Evolutionary conservation across 2,797 vertebrate species (phyloP), one percentile per base, ranked within the genome.

Genomic region (Serranus cabrilla): DNA sequence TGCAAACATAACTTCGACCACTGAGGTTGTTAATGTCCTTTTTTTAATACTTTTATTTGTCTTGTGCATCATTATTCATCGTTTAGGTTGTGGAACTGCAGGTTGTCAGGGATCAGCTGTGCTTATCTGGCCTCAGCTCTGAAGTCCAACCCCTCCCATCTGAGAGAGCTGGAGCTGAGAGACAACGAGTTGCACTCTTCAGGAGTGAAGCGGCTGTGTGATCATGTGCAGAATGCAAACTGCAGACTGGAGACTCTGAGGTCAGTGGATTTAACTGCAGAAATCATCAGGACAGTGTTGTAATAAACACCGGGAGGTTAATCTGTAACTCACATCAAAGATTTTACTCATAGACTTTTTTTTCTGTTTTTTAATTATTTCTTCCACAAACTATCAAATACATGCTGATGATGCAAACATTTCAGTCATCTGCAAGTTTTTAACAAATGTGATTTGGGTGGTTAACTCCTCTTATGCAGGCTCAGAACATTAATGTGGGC

Each of bases 131-230:
- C 2, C 39, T 58, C 56, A 11, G 56, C 37, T 3, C 40, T 43
- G 40, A 27, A 27, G 21, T 43, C 63, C n/a, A n/a, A n/a, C n/a
- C n/a, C n/a, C n/a, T n/a, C n/a, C n/a, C n/a, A n/a, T n/a, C n/a
- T 65, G 37, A 66, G 9, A 21, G 39, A 54, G 37, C 49, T 66
- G 63, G 50, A 52, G 0, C 37, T 66, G 63, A 20, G 11, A 2
- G 1, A 23, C 12, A 65, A 60, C 21, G 2, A 60, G 1, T 14
- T 60, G 40, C 5, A 27, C 9, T 4, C 25, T 45, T 25, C 57
- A 45, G 40, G 21, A 60, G 57, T 27, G 40, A 20, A 60, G 40
- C 21, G 10, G 10, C 40, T 60, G 7, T 43, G 4, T 45, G 16
- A 7, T 18, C 2, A 17, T 17, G 2, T 52, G 50, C 2, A 52